A percentile compares a stretch with the other conserved stretches of the same genome.
These are phyloP conservation scores for Epizoanthus stellaris DNA, from an alignment of 92 coral and sea anemone species.

Conservation along the genomic window DNA sequence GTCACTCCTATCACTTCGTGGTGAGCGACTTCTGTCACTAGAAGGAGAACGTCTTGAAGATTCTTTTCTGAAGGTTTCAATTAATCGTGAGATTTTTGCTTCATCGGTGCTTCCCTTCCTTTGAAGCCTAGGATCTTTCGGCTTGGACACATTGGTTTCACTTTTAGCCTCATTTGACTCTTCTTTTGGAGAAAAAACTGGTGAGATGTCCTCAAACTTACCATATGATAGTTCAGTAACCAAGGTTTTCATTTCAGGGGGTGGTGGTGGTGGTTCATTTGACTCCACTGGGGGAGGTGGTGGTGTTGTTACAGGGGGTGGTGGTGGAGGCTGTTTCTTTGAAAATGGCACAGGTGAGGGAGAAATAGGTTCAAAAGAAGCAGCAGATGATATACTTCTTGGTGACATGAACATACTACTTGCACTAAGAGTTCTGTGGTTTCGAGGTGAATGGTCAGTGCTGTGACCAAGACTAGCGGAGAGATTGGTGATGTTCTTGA, in stretches of 20 bases:
- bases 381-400: slow-evolving; percentile 69
- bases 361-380: slow-evolving; percentile 94
- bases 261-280: slow-evolving; percentile 68
- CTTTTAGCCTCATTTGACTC: not conserved
- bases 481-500: slow-evolving; percentile 44
- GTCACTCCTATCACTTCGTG: slow-evolving; percentile 75
- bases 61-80: slow-evolving; percentile 74
- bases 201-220: slow-evolving; percentile 77
- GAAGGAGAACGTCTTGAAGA: slow-evolving; percentile 60
- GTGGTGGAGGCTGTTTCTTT: slow-evolving; percentile 70
- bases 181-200: slow-evolving; percentile 77
- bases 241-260: slow-evolving; percentile 51
- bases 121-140: slow-evolving; percentile 1
- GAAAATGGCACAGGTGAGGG: slow-evolving; percentile 74
- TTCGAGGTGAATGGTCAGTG: slow-evolving; percentile 35
- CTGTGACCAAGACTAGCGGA: slow-evolving; percentile 37
- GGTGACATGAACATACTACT: slow-evolving; percentile 54
- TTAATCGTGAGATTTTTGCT: slow-evolving; percentile 58
- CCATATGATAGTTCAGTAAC: slow-evolving; percentile 51
- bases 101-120: slow-evolving; percentile 49
- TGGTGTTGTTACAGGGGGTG: slow-evolving; percentile 81
- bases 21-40: slow-evolving; percentile 72
- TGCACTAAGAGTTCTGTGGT: slow-evolving; percentile 43
- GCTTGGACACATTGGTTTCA: not conserved
- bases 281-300: slow-evolving; percentile 78